A percentile compares a stretch with the other conserved stretches of the same genome.
Evolutionary conservation across 1,140 invertebrate genomes (phyloP).

Genomic region (Oncopeltus fasciatus): DNA sequence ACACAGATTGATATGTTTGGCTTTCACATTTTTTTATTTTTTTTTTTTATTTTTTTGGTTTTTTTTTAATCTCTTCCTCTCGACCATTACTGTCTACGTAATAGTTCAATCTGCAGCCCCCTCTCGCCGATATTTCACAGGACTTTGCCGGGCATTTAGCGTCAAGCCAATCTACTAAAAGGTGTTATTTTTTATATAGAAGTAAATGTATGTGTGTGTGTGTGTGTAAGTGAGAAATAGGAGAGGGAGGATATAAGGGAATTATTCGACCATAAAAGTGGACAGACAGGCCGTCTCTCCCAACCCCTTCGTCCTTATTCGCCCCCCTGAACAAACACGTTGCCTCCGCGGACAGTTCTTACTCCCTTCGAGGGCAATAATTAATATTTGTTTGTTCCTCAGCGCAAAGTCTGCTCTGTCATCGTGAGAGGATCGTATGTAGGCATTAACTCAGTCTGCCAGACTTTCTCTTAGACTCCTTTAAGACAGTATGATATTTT

Average conservation of each 20-base stretch:
- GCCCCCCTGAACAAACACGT: background rate
- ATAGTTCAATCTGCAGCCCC: slow-evolving; percentile 14
- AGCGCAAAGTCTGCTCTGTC: no score
- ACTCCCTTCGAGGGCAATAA: background rate
- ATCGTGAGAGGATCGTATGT: no score
- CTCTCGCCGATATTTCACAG: background rate
- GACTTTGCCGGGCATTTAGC: background rate
- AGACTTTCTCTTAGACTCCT: no score
- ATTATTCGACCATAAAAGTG: background rate
- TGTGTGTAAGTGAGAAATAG: background rate
- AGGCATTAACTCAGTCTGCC: no score
- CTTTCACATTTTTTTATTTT: background rate
- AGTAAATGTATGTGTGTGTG: no score
- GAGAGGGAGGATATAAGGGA: background rate
- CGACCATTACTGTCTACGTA: background rate
- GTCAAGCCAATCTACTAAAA: slow-evolving; percentile 15
- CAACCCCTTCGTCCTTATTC: background rate
- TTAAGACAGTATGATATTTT: no score
- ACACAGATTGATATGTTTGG: slow-evolving; percentile 10
- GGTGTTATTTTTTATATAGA: slow-evolving; percentile 16
- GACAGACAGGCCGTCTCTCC: background rate
- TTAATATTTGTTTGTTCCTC: no score
- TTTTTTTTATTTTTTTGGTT: slow-evolving; percentile 7
- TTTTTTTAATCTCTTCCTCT: background rate
- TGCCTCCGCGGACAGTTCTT: background rate